These are phyloP conservation scores for Neomicropteryx cornuta DNA, from an alignment of 1,140 invertebrate genomes.

Conservation along the genomic window DNA sequence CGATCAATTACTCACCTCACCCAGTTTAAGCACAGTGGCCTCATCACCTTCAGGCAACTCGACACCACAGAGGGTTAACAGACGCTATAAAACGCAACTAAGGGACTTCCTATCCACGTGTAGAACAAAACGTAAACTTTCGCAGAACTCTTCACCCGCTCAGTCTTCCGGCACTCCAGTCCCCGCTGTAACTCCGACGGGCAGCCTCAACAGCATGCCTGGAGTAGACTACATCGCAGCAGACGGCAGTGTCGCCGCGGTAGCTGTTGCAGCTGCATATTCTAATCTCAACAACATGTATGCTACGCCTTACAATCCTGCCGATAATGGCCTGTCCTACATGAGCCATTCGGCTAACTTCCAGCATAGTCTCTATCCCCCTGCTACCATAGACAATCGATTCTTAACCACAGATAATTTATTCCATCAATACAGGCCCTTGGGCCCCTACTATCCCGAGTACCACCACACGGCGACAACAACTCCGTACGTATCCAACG, in stretches of 20 bases:
- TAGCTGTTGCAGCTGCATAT: constrained; percentile 63
- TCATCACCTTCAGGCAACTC: constrained; percentile 41
- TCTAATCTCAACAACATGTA: constrained; percentile 77
- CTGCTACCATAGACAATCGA: constrained; percentile 59
- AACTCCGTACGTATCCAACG: constrained; percentile 61
- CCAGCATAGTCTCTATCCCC: constrained; percentile 58
- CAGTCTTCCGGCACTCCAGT: too few relatives aligned
- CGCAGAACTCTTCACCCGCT: too few relatives aligned
- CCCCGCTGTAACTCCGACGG: constrained; percentile 27
- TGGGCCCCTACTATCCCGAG: constrained; percentile 66
- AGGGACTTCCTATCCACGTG: constrained; percentile 87
- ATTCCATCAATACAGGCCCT: constrained; percentile 72
- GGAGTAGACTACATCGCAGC: constrained; percentile 37
- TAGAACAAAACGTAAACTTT: constrained; percentile 76
- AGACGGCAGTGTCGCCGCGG: constrained; percentile 50
- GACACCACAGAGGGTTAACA: constrained; percentile 65
- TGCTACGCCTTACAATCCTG: constrained; percentile 51
- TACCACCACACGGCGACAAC: constrained; percentile 53
- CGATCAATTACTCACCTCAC: constrained; percentile 59
- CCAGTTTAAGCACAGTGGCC: constrained; percentile 13
- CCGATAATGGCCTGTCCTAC: constrained; percentile 54
- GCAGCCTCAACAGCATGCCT: constrained; percentile 28
- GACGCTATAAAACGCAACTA: constrained; percentile 85
- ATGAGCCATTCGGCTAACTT: constrained; percentile 65
- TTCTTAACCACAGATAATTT: constrained; percentile 72